Conservation (phyloP, 2,797 vertebrate species). For the Mareca penelope region DNA sequence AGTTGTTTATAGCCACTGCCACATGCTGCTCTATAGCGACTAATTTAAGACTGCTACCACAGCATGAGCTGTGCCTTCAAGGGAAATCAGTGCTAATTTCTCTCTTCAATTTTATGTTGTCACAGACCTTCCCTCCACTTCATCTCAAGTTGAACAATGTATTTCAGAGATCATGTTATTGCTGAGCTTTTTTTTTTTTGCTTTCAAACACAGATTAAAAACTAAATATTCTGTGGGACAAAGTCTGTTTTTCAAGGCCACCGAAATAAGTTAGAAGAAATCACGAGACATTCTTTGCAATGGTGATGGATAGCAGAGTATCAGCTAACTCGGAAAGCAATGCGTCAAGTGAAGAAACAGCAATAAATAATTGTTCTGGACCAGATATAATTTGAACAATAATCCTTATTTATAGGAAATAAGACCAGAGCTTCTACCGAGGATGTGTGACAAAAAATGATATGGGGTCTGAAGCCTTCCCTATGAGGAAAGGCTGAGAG, state of each 20-base stretch:
- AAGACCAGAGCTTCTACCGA: background rate
- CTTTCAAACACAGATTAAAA: background rate
- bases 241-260: background rate
- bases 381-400: background rate
- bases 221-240: background rate
- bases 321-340: background rate
- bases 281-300: background rate
- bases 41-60: background rate
- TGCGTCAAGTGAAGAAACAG: background rate
- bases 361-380: background rate
- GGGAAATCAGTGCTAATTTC: background rate
- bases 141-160: accelerated
- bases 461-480: too few relatives aligned
- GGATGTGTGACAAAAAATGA: background rate
- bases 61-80: background rate
- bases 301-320: background rate
- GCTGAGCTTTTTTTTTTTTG: background rate
- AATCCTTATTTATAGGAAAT: background rate
- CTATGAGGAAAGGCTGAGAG: too few relatives aligned
- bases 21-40: background rate
- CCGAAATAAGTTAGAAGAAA: background rate
- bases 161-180: background rate
- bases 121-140: background rate
- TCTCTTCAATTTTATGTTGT: background rate
- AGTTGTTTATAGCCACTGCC: background rate